A percentile compares a stretch with the other conserved stretches of the same genome.
Evolutionary conservation across 1,140 invertebrate species (phyloP).

Genomic region (Dinoponera quadriceps): DNA sequence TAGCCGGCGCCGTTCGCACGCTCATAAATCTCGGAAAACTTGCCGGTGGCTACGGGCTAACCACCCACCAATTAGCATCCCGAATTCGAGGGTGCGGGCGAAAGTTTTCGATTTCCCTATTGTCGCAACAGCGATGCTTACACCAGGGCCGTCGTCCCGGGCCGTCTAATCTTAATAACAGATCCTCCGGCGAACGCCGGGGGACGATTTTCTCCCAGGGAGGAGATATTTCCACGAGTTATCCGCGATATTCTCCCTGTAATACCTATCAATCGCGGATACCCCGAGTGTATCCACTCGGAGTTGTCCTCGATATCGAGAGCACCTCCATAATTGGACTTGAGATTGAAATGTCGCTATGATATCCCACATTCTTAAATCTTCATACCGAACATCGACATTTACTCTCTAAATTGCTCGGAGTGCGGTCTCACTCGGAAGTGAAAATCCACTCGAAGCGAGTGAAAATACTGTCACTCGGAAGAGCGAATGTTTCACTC

Average conservation of each 20-base stretch:
- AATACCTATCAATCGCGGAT: not conserved
- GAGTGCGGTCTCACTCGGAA: too few relatives aligned
- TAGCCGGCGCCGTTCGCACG: conserved; percentile 40
- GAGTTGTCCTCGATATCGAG: not conserved
- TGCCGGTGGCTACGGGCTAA: conserved; percentile 68
- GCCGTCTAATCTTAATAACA: conserved; percentile 28
- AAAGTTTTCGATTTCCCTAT: conserved; percentile 66
- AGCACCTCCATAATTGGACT: too few relatives aligned
- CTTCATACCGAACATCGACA: too few relatives aligned
- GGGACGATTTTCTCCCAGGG: not conserved
- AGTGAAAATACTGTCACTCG: too few relatives aligned
- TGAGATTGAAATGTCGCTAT: too few relatives aligned
- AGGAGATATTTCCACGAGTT: not conserved
- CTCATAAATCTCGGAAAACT: conserved; percentile 76
- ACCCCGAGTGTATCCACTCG: not conserved
- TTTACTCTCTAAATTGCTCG: too few relatives aligned
- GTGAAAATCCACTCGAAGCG: too few relatives aligned
- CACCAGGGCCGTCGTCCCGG: not conserved
- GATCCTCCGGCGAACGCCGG: not conserved
- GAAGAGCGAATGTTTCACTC: too few relatives aligned
- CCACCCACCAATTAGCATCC: conserved; percentile 75
- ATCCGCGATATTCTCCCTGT: not conserved
- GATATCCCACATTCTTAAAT: too few relatives aligned
- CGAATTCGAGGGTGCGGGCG: conserved; percentile 40
- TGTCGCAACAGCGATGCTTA: conserved; percentile 10